Evolutionary conservation across 2,888 invertebrate genomes (phyloP).

Genomic region (Sussaba pulchella): DNA sequence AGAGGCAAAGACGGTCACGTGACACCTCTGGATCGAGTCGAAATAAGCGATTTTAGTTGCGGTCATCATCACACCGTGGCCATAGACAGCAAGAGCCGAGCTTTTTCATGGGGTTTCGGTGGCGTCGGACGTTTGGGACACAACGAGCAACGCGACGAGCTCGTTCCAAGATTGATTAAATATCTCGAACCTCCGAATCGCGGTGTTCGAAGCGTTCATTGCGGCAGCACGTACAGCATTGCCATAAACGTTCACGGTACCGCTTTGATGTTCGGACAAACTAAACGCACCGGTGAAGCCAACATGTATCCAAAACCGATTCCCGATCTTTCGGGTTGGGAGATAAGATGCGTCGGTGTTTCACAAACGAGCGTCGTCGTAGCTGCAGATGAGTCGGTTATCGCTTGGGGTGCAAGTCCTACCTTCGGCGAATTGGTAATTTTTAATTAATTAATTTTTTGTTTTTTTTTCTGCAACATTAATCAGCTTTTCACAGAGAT

Average conservation of each 20-base stretch:
- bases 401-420: slow-evolving; percentile 97
- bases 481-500: background rate
- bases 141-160: slow-evolving; percentile 96
- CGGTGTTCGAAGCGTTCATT: slow-evolving; percentile 92
- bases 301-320: slow-evolving; percentile 98
- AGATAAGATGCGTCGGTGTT: slow-evolving; percentile 93
- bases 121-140: slow-evolving; percentile 97
- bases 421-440: slow-evolving; percentile 96
- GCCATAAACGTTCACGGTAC: slow-evolving; percentile 89
- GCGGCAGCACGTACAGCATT: slow-evolving; percentile 95
- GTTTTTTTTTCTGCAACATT: background rate
- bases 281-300: slow-evolving; percentile 96
- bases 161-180: slow-evolving; percentile 93
- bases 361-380: slow-evolving; percentile 94
- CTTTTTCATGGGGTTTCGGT: slow-evolving; percentile 98
- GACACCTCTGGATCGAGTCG: slow-evolving; percentile 92
- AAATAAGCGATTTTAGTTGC: slow-evolving; percentile 95
- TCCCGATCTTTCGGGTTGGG: slow-evolving; percentile 97
- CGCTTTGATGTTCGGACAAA: slow-evolving; percentile 92
- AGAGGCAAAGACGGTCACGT: slow-evolving; percentile 94
- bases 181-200: slow-evolving; percentile 94
- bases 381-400: slow-evolving; percentile 95
- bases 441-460: slow-evolving; percentile 41
- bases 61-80: slow-evolving; percentile 96
- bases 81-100: slow-evolving; percentile 94